Evolutionary conservation across 2,797 vertebrate species (phyloP), one percentile per base, ranked within the genome.

Genomic region (Darevskia nairensis): DNA sequence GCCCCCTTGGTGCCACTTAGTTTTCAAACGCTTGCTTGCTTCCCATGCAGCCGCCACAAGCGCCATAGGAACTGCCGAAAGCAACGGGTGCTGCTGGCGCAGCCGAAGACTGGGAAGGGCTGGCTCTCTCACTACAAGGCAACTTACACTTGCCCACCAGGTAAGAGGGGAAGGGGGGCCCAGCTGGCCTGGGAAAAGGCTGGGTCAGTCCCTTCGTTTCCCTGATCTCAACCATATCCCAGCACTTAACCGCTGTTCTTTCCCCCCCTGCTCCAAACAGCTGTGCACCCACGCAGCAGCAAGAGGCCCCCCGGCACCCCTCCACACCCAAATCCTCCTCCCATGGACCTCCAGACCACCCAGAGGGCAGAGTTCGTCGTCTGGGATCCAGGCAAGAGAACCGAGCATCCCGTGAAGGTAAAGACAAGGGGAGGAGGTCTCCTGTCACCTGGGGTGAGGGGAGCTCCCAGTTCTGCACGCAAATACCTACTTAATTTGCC

Each of bases 31-130:
- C 32, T 46, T 55, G 71, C 4, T 35, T 66, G 27, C 44, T n/a
- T 74, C 75, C 17, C n/a, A 19, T 87, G 8, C n/a, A 95, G 94
- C n/a, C 85, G 82, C n/a, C 93, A 94, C 89, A 94, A 92, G 86
- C 82, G 86, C 84, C 93, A 93, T 76, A 87, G 84, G 76, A 83
- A 90, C 81, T 94, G 92, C 87, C 88, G 32, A 23, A 92, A 89
- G 72, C 29, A 69, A 80, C 61, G 2, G 78, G 21, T 55, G 50
- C 50, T 66, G 39, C 88, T 50, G 69, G 71, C 23, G 7, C 85
- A 84, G 55, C 76, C 61, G 29, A 82, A 77, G 11, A 68, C 81
- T 59, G 80, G 89, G 29, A 61, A 74, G 15, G 84, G 84, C 64
- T 86, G 72, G 69, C 69, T 86, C 74, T 90, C 90, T 44, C 89